A percentile compares a stretch with the other conserved stretches of the same genome.
phyloP scores from a whole-genome alignment of 2,888 invertebrate species.

The Heliconius cydno region DNA sequence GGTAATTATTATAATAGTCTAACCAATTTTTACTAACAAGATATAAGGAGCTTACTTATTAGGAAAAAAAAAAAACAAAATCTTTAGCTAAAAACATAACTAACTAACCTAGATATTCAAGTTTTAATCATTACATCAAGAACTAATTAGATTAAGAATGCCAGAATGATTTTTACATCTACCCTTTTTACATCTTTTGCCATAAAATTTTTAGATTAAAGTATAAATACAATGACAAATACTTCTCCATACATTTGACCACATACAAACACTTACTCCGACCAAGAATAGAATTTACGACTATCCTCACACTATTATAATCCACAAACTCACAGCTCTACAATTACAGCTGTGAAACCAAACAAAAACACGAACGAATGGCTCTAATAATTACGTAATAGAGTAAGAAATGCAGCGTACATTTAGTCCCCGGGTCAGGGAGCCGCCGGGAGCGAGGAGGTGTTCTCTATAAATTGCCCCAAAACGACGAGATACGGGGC shows the following conservation, averaged over 20 bases:
- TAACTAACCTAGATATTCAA: no score
- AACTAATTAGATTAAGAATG: no score
- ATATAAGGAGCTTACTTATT: neutral
- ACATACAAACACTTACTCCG: no score
- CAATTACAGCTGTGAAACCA: neutral
- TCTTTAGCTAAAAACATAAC: neutral
- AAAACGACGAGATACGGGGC: conserved; percentile 53
- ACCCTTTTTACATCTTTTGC: no score
- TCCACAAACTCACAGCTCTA: no score
- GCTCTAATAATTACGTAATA: conserved; percentile 42
- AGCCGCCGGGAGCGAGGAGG: conserved; percentile 49
- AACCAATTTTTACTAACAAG: neutral
- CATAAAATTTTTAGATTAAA: no score
- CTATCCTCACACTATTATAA: neutral
- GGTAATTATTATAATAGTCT: neutral
- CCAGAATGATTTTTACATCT: no score
- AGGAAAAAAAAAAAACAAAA: neutral
- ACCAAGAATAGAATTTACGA: neutral
- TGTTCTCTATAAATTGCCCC: conserved; percentile 54
- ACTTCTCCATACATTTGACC: no score
- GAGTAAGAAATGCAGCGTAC: conserved; percentile 44
- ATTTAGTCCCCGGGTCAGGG: conserved; percentile 45
- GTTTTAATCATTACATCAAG: no score
- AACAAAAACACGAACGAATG: conserved; percentile 25
- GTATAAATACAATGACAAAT: no score